Percentiles rank a stretch among this genome's conserved stretches.
phyloP scores from a whole-genome alignment of 2,113 vertebrate genomes.

The Rutilus rutilus region DNA sequence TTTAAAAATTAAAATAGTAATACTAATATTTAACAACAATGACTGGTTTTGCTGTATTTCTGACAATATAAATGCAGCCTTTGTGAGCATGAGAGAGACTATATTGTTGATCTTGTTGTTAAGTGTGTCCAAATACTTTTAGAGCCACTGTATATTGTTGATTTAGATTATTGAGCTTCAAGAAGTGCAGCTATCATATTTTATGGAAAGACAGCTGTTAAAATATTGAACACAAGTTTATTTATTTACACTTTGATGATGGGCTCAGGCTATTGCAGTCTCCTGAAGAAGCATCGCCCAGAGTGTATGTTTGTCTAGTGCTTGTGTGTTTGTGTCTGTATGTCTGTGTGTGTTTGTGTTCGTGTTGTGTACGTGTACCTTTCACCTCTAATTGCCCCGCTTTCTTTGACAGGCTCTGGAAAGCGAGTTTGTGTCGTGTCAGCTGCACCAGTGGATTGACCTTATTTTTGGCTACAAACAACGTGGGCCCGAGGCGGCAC shows the following conservation, averaged over 20 bases:
- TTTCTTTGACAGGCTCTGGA: conserved; percentile 89
- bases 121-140: background rate
- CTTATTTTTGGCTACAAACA: conserved; percentile 99
- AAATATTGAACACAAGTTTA: background rate
- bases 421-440: conserved; percentile 99
- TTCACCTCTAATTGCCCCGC: conserved; percentile 71
- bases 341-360: conserved; percentile 30
- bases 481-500: conserved; percentile 93
- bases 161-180: background rate
- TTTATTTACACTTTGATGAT: background rate
- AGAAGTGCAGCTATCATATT: background rate
- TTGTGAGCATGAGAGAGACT: background rate
- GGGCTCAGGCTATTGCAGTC: background rate
- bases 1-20: too few species aligned
- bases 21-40: background rate
- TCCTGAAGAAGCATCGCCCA: background rate
- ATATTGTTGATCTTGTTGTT: background rate
- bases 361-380: conserved; percentile 42
- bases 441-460: conserved; percentile 99
- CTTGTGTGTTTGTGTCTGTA: conserved; percentile 3
- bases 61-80: background rate
- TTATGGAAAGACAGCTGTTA: background rate
- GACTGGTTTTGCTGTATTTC: background rate
- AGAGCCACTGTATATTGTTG: background rate
- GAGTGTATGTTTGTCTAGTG: background rate